Conservation (phyloP, 1,140 invertebrate species). For the Sitophilus oryzae region DNA sequence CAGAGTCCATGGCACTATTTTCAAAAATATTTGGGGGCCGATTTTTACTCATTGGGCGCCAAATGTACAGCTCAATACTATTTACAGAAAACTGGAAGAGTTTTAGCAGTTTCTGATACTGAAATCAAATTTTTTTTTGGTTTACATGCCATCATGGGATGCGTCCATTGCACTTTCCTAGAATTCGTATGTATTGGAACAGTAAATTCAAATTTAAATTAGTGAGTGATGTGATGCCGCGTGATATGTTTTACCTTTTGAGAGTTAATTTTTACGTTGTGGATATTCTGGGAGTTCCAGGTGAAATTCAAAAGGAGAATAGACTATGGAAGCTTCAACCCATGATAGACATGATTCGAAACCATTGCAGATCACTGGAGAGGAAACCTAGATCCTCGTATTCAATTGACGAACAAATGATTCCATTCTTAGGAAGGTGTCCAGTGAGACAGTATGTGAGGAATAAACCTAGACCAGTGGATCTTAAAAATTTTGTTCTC, state of each 20-base stretch:
- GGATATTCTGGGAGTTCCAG: conserved; percentile 2
- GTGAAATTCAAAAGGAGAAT: conserved; percentile 13
- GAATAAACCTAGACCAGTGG: conserved; percentile 32
- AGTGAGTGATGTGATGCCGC: conserved; percentile 8
- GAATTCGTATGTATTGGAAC: conserved; percentile 18
- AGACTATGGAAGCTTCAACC: conserved; percentile 14
- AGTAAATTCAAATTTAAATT: conserved; percentile 14
- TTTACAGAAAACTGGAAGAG: conserved; percentile 3
- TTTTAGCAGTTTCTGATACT: background rate
- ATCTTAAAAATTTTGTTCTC: conserved; percentile 30
- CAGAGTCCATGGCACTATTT: background rate
- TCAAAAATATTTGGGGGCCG: background rate
- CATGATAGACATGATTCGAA: conserved; percentile 1
- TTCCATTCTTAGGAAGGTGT: conserved; percentile 27
- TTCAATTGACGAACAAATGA: conserved; percentile 33
- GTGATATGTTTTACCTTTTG: conserved; percentile 13
- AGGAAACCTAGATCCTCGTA: background rate
- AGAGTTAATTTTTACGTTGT: conserved; percentile 14
- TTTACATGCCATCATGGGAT: conserved; percentile 15
- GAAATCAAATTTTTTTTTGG: conserved; percentile 10
- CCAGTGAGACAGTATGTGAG: conserved; percentile 23
- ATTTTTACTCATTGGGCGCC: background rate
- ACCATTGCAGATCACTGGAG: background rate
- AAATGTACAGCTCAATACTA: background rate
- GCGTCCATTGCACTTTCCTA: too few species aligned